Base-by-base conservation (phyloP, 2,113 vertebrate species). In the Gavia stellata region DNA sequence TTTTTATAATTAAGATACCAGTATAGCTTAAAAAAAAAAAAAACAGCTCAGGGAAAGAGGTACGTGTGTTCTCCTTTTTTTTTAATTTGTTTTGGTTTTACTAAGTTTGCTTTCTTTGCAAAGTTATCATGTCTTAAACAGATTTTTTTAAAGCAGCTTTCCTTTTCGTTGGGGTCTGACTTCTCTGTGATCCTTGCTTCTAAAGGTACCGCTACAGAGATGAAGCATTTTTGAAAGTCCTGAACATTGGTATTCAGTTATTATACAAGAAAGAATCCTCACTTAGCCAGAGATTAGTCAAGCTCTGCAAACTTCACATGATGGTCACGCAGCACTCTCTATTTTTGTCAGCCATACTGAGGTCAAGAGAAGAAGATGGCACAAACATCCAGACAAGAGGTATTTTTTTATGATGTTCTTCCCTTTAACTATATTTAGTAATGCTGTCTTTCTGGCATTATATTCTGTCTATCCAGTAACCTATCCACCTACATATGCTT, bases 271-370 rank as follows among this genome's bases (percentile, higher is more conserved):
- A 95, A 5, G 97, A 97, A 47, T 95, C 87, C 28, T 16, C 94
- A 6, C 10, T 59, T 47, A 63, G 66, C 70, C 77, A 97, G 24
- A 94, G 95, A 73, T 97, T 99, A 73, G 40, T 99, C 50, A 97
- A 97, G 31, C 96, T 99, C 21, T 88, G 98, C 3, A 97, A 97
- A 40, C 58, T 99, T 44, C 98, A 99, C 93, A 98, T 98, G 98
- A 99, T 99, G 99, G 97, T 98, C 94, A 99, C 97, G 29, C 99
- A 99, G 96, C 99, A 99, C 90, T 99, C 99, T 20, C 97, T 99
- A 59, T 99, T 99, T 96, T 89, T 99, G 96, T 98, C 99, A 68
- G 97, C 96, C 44, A 98, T 99, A 96, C 96, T 99, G 91, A 95
- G 90, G 31, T 88, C 98, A 16, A 90, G 95, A 26, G 98, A 98